A percentile compares a stretch with the other conserved stretches of the same genome.
Evolutionary conservation across 2,797 vertebrate genomes (phyloP).

Genomic region (Dipus sagitta): DNA sequence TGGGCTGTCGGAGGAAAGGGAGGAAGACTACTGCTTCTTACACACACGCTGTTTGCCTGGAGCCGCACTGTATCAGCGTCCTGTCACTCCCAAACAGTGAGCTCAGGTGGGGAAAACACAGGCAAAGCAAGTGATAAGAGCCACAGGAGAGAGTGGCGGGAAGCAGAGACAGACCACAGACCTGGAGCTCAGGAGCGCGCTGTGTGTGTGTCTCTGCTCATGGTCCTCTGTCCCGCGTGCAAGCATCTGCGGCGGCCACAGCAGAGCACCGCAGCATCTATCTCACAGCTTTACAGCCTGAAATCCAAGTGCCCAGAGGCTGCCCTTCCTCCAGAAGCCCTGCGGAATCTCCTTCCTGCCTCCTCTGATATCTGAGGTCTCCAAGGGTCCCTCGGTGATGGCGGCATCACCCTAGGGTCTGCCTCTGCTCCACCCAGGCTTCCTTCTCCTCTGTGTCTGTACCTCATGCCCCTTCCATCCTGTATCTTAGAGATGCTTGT

Average conservation of each 20-base stretch:
- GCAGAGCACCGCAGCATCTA: background rate
- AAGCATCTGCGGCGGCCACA: background rate
- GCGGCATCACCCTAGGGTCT: background rate
- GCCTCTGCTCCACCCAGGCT: background rate
- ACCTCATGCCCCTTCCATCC: background rate
- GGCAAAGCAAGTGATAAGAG: no score
- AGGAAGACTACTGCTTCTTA: background rate
- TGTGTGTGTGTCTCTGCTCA: no score
- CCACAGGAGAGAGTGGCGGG: background rate
- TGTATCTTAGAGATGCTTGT: background rate
- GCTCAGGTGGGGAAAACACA: no score
- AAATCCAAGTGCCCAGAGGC: no score
- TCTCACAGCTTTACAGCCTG: fast-evolving
- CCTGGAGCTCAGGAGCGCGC: background rate
- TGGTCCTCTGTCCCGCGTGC: no score
- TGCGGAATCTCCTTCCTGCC: background rate
- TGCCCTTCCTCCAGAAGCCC: no score
- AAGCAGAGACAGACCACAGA: background rate
- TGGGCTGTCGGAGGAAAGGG: no score
- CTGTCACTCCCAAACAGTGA: background rate
- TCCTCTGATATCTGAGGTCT: background rate
- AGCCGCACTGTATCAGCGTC: fast-evolving
- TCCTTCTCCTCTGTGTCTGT: background rate
- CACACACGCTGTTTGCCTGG: background rate
- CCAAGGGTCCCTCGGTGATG: no score